Base-by-base conservation (phyloP, 2,113 vertebrate genomes). In the Parotia lawesii region DNA sequence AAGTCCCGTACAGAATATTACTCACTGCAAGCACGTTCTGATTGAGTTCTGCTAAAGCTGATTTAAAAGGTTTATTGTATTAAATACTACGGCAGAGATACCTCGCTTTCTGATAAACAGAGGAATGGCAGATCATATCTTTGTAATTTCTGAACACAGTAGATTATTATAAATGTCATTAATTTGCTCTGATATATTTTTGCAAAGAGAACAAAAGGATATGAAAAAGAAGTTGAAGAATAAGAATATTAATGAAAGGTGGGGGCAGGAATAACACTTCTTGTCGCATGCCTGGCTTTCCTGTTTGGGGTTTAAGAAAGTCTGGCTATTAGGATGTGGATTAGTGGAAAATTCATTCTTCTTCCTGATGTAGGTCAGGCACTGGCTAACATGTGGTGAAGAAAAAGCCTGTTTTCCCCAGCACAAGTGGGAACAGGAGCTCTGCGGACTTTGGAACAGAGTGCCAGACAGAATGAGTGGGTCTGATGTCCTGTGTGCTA, bases 281-380 rank as follows among this genome's bases (percentile, higher is more conserved):
- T 93, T 97, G 94, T 97, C 96, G 96, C 96, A 97, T 98, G 97
- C 88, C 87, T 97, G 83, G 72, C 97, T 97, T 96, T 97, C 94
- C 94, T 96, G 96, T 96, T 96, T 93, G 61, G 94, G 95, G 80
- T 97, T 97, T 96, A 96, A 97, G 83, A 87, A 96, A 95, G 79
- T 94, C 93, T 95, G 86, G 94, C 97, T 97, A 90, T 98, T 98
- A 98, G 96, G 96, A 81, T 97, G 73, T 97, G 75, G 98, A 98
- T 98, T 98, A 98, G 96, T 64, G 79, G 93, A 82, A 95, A 96
- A 86, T 97, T 97, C 94, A 77, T 91, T 95, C 97, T 97, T 91
- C 94, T 84, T 94, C 78, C 76, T 82, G 85, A 95, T 97, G 66
- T 80, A 93, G 87, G 91, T 87, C 93, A 88, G 73, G 90, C 76